Evolutionary conservation across 2,888 invertebrate species (phyloP), one percentile per base, ranked within the genome.

Genomic region (Callyntrura guangdongensis): DNA sequence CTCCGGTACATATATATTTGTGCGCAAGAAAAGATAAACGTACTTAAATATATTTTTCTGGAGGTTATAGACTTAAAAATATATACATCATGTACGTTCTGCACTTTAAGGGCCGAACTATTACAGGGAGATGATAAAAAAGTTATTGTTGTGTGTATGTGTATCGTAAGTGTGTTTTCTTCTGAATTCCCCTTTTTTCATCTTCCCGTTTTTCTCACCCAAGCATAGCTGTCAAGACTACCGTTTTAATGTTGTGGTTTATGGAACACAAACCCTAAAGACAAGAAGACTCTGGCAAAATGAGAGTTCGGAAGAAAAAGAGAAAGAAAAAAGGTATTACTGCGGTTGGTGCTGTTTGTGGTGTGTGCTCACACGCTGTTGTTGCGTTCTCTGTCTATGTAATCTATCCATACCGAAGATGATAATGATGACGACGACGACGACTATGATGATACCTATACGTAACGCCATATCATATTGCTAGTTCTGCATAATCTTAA

Each of bases 241-340:
- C 72, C 72, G 81, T 83, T 91, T 87, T 91, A 91, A 91, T 91
- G 90, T 87, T 91, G 90, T 91, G 87, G 90, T 91, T 91, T 91
- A 91, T 91, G 90, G 86, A 86, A 90, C 56, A 59, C 53, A 79
- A 79, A 79, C 79, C 56, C 36, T 79, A 56, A 74, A 74, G 74
- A 74, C 74, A 74, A 49, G 49, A 74, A 49, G 49, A 69, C 69
- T 69, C 69, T 17, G 2, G 61, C 20, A 20, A 61, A 61, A 61
- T 61, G 61, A 61, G 61, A 20, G 61, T 53, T 2, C 2, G 59
- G 0, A 12, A 45, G 69, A 4, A 69, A 69, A 69, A 20, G 36
- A 69, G n/a, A 69, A n/a, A 64, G n/a, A n/a, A 69, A 20, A 74
- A 74, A 47, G 49, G 49, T 49, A 49, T 22, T 49, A 74, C 74